A percentile compares a stretch with the other conserved stretches of the same genome.
phyloP scores from a whole-genome alignment of 1,140 invertebrate species.

The Heliconius himera region DNA sequence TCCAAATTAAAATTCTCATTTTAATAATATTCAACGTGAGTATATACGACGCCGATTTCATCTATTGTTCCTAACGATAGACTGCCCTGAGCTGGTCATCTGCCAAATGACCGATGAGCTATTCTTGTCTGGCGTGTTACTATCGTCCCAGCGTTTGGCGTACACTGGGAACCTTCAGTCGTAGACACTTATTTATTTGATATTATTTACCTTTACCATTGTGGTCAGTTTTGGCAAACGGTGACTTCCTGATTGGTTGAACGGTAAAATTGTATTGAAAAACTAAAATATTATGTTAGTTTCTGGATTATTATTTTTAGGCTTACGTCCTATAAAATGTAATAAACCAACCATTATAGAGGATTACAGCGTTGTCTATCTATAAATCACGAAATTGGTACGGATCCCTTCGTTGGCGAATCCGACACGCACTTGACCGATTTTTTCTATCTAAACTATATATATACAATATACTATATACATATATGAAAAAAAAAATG shows the following conservation, averaged over 20 bases:
- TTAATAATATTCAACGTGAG: background rate
- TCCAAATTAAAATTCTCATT: background rate
- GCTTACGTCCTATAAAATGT: background rate
- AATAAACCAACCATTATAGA: no score
- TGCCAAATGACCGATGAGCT: conserved; percentile 44
- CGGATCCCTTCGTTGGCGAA: no score
- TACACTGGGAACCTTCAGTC: conserved; percentile 35
- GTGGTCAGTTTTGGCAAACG: background rate
- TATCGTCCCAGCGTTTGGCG: conserved; percentile 38
- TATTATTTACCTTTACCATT: conserved; percentile 5
- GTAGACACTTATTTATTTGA: background rate
- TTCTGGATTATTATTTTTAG: background rate
- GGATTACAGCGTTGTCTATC: no score
- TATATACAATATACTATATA: no score
- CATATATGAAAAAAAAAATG: no score
- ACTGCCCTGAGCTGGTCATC: conserved; percentile 38
- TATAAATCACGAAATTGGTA: no score
- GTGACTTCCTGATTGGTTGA: background rate
- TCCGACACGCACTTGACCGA: no score
- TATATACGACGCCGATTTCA: conserved; percentile 43
- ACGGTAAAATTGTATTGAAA: background rate
- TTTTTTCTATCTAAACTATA: no score
- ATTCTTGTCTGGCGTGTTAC: conserved; percentile 44
- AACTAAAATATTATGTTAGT: background rate
- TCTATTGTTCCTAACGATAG: conserved; percentile 45